phyloP scores from a whole-genome alignment of 2,113 vertebrate genomes.

The Desmodus rotundus region DNA sequence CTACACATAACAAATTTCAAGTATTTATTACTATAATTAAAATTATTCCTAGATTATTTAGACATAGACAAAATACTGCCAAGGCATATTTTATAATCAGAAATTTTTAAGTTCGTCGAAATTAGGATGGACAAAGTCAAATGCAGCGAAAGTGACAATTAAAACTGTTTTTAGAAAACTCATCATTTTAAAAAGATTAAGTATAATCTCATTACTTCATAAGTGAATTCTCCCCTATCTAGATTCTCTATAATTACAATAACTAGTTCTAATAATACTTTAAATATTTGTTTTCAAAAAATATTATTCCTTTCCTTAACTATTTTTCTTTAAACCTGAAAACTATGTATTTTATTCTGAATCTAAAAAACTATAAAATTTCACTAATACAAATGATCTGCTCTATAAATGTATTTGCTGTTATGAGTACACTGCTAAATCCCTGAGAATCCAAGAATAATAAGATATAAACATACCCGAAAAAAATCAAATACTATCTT shows the following conservation, averaged over 20 bases:
- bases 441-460: neutral
- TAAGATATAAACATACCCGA: neutral
- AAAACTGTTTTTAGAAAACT: neutral
- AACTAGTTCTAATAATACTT: neutral
- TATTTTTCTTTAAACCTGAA: neutral
- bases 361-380: constrained; percentile 2
- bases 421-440: neutral
- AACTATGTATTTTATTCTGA: neutral
- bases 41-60: neutral
- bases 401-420: neutral
- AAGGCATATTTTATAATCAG: neutral
- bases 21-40: neutral
- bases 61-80: neutral
- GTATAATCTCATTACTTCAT: neutral
- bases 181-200: neutral
- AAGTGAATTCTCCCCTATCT: neutral
- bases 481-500: neutral
- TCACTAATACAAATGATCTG: neutral
- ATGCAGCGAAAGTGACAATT: neutral
- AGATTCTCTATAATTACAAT: neutral
- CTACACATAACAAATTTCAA: neutral
- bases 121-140: neutral
- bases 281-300: neutral
- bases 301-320: neutral
- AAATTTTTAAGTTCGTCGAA: neutral